These are phyloP conservation scores for Apogon hyalosoma DNA, from an alignment of 2,797 vertebrate species.

Conservation along the genomic window DNA sequence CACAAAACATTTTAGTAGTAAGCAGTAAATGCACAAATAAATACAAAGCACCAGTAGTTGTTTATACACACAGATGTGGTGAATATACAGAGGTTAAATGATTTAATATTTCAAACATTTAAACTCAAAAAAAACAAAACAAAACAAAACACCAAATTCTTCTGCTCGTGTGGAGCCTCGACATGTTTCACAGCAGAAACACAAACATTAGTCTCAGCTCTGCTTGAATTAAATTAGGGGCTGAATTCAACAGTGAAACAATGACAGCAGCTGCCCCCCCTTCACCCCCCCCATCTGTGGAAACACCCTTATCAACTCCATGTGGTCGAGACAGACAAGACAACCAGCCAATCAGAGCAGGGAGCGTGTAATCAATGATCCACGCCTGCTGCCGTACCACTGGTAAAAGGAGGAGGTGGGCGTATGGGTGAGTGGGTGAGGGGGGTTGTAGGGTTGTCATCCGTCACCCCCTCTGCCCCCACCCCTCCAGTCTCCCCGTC, in stretches of 20 bases:
- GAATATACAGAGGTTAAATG: no score
- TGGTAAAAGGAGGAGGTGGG: constrained; percentile 29
- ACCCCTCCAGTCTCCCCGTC: constrained; percentile 40
- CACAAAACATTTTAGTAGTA: no score
- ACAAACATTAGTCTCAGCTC: constrained; percentile 19
- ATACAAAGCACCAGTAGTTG: no score
- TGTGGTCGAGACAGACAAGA: constrained; percentile 25
- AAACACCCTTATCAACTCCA: constrained; percentile 5
- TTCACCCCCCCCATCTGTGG: constrained; percentile 32
- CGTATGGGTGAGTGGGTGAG: not conserved
- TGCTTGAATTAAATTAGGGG: constrained; percentile 31
- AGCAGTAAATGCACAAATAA: no score
- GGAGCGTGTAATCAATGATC: constrained; percentile 64
- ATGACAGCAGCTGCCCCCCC: constrained; percentile 42
- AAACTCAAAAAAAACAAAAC: no score
- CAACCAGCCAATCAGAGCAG: constrained; percentile 45
- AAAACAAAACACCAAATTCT: not conserved
- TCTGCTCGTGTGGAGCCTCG: not conserved
- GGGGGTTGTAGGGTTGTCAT: not conserved
- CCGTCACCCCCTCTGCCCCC: constrained; percentile 19
- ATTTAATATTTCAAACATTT: no score
- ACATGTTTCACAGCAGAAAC: constrained; percentile 6
- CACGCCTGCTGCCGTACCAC: constrained; percentile 49
- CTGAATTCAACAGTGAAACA: constrained; percentile 46
- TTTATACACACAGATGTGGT: no score